These are phyloP conservation scores for Agonopterix subpropinquella DNA, from an alignment of 2,888 invertebrate genomes.

Conservation along the genomic window DNA sequence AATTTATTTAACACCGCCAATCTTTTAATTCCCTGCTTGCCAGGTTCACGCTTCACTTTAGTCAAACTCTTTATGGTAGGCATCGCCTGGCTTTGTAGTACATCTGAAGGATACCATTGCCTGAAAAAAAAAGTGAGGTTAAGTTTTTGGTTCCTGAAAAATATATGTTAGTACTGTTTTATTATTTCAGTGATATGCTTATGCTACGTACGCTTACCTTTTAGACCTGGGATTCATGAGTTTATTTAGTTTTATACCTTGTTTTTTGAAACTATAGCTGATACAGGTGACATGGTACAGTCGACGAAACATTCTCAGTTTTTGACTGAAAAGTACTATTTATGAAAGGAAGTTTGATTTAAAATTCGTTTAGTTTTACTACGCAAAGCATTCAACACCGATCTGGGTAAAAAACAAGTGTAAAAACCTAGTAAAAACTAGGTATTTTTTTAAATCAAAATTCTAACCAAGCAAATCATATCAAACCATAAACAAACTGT, in stretches of 20 bases:
- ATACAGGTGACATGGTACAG: slow-evolving; percentile 45
- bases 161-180: neutral
- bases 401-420: no score
- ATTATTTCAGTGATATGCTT: slow-evolving; percentile 7
- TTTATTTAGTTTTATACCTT: slow-evolving; percentile 55
- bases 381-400: no score
- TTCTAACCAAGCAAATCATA: no score
- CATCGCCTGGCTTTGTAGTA: slow-evolving; percentile 26
- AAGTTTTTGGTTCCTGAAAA: slow-evolving; percentile 4
- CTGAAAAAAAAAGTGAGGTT: slow-evolving; percentile 27
- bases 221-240: slow-evolving; percentile 57
- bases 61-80: slow-evolving; percentile 55
- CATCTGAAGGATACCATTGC: slow-evolving; percentile 45
- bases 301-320: slow-evolving; percentile 30
- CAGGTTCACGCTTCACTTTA: slow-evolving; percentile 64
- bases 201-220: slow-evolving; percentile 31
- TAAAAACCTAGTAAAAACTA: no score
- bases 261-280: slow-evolving; percentile 43
- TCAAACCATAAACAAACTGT: no score
- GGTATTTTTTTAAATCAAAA: no score
- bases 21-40: slow-evolving; percentile 74
- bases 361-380: no score
- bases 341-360: no score
- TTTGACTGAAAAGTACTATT: no score
- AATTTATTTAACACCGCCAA: slow-evolving; percentile 83